A percentile compares a stretch with the other conserved stretches of the same genome.
These are phyloP conservation scores for Melipona quadrifasciata DNA, from an alignment of 1,140 invertebrate species.

Conservation along the genomic window DNA sequence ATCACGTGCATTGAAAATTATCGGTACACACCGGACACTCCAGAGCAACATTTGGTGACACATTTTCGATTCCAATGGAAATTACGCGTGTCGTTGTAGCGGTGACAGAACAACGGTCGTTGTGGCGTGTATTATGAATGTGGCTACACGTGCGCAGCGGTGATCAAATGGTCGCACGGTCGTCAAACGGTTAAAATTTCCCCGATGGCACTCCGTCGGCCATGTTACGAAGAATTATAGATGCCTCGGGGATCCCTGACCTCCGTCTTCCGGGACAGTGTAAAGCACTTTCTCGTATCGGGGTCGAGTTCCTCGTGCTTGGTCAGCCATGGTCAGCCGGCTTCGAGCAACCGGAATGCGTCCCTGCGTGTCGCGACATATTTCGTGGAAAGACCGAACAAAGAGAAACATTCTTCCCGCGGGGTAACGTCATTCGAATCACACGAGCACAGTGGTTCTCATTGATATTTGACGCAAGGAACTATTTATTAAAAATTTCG, in stretches of 20 bases:
- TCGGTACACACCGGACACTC: background rate
- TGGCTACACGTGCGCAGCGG: background rate
- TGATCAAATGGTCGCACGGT: background rate
- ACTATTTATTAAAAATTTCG: too few species aligned
- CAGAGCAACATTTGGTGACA: background rate
- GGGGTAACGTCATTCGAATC: conserved; percentile 15
- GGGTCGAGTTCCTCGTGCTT: conserved; percentile 25
- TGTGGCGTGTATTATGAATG: background rate
- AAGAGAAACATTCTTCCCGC: conserved; percentile 25
- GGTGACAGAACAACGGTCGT: background rate
- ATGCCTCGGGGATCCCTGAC: conserved; percentile 11
- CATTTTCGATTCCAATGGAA: background rate
- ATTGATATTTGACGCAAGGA: too few species aligned
- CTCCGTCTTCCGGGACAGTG: conserved; percentile 28
- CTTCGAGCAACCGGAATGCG: conserved; percentile 3
- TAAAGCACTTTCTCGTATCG: conserved; percentile 37
- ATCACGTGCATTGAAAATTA: background rate
- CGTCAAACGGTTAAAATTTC: background rate
- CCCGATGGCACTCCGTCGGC: background rate
- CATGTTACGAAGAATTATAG: conserved; percentile 27
- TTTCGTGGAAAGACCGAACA: conserved; percentile 25
- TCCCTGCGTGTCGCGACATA: conserved; percentile 14
- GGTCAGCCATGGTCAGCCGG: background rate
- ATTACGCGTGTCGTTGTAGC: background rate
- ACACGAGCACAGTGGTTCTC: too few species aligned